phyloP scores from a whole-genome alignment of 2,797 vertebrate genomes.

The Gambelia wislizenii region DNA sequence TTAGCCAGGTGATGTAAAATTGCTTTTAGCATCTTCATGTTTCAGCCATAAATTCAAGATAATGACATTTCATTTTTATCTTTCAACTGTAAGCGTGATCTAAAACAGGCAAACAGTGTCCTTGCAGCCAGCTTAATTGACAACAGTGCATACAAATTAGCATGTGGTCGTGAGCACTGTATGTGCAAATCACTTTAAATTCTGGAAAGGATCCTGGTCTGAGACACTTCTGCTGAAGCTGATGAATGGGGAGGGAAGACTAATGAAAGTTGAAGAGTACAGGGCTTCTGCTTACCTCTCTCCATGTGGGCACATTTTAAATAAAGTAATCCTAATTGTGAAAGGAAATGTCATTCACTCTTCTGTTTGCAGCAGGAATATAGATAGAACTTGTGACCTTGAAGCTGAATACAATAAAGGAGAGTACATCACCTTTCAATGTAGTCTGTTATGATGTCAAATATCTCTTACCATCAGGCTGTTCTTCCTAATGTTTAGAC shows the following conservation, averaged over 20 bases:
- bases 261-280: not conserved
- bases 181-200: constrained; percentile 23
- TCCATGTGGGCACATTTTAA: not conserved
- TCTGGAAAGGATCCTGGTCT: not conserved
- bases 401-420: too few species aligned
- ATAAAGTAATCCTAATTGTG: not conserved
- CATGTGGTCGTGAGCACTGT: not conserved
- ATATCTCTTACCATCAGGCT: too few species aligned
- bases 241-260: not conserved
- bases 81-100: constrained; percentile 51
- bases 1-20: constrained; percentile 30
- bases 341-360: not conserved
- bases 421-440: too few species aligned
- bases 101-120: constrained; percentile 43
- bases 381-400: too few species aligned
- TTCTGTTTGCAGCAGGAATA: not conserved
- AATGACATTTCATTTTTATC: constrained; percentile 48
- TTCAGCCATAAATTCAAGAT: constrained; percentile 56
- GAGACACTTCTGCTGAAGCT: not conserved
- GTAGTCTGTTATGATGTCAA: too few species aligned
- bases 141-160: constrained; percentile 38
- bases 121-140: constrained; percentile 42
- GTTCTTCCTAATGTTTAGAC: too few species aligned
- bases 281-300: not conserved
- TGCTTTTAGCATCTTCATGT: constrained; percentile 45